phyloP scores from a whole-genome alignment of 2,797 vertebrate genomes.

The Chrysocyon brachyurus region DNA sequence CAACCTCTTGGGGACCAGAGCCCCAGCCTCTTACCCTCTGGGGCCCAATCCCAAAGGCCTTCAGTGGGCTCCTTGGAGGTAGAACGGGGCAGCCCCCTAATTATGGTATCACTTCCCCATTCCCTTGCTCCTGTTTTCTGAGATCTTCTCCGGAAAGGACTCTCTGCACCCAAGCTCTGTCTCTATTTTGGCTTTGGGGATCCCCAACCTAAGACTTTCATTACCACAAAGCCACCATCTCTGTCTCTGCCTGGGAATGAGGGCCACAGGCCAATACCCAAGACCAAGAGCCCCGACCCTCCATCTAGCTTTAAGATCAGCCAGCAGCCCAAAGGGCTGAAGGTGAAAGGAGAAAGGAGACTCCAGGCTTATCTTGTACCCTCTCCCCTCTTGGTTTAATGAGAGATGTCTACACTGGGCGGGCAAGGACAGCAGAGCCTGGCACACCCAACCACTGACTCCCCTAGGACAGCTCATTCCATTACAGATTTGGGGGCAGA shows the following conservation, averaged over 20 bases:
- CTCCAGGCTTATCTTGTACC: too few species aligned
- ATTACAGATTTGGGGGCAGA: neutral
- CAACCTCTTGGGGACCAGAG: neutral
- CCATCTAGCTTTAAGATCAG: neutral
- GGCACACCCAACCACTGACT: neutral
- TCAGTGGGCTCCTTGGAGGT: neutral
- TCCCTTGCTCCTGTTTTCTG: neutral
- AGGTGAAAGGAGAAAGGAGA: neutral
- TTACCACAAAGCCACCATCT: neutral
- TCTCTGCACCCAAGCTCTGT: neutral
- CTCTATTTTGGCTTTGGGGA: neutral
- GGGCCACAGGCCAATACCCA: neutral
- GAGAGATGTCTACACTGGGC: fast-evolving
- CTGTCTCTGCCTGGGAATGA: neutral
- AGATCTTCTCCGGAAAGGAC: neutral
- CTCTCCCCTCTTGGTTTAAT: neutral
- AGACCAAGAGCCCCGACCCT: too few species aligned
- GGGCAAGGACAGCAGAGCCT: neutral
- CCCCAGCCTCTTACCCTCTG: neutral
- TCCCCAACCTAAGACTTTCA: neutral
- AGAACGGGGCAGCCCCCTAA: neutral
- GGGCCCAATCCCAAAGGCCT: neutral
- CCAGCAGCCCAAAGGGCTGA: neutral
- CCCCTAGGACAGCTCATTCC: neutral
- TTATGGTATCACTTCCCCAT: neutral